Conservation (phyloP, 2,888 invertebrate species). For the Caenorhabditis doughertyi region DNA sequence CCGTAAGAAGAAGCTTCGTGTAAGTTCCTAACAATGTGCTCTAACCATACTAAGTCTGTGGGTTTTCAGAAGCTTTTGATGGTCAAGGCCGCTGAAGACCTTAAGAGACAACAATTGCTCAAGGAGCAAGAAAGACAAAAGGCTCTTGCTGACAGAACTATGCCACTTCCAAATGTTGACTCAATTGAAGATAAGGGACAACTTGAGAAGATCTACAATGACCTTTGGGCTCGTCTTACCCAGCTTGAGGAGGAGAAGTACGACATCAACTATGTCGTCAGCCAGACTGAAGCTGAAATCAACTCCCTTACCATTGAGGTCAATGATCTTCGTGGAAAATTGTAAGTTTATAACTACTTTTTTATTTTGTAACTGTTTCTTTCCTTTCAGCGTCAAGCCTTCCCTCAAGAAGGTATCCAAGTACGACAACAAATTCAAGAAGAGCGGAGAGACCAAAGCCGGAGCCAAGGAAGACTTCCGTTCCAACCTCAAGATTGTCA, state of each 20-base stretch:
- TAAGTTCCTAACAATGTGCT: conserved; percentile 84
- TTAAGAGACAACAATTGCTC: conserved; percentile 99
- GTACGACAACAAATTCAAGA: conserved; percentile 92
- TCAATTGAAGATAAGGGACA: conserved; percentile 89
- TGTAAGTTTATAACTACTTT: conserved; percentile 84
- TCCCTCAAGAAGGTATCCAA: conserved; percentile 98
- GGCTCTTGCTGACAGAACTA: conserved; percentile 94
- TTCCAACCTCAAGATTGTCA: conserved; percentile 98
- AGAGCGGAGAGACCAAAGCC: conserved; percentile 60
- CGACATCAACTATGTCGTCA: conserved; percentile 97
- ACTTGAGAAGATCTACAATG: conserved; percentile 80
- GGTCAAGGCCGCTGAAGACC: conserved; percentile 99
- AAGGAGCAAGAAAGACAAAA: conserved; percentile 98
- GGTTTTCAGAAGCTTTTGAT: conserved; percentile 93
- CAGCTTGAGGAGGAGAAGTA: conserved; percentile 87
- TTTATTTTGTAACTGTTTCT: background rate
- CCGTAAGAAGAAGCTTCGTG: conserved; percentile 99
- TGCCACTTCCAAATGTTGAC: conserved; percentile 92
- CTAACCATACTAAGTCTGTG: background rate
- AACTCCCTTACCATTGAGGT: conserved; percentile 99
- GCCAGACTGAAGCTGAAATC: conserved; percentile 87
- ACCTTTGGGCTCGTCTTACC: conserved; percentile 86
- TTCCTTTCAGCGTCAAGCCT: conserved; percentile 80
- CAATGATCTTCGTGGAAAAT: conserved; percentile 99
- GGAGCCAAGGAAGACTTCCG: conserved; percentile 84